Conservation (phyloP, 2,113 vertebrate genomes). For the Pyrgilauda ruficollis region DNA sequence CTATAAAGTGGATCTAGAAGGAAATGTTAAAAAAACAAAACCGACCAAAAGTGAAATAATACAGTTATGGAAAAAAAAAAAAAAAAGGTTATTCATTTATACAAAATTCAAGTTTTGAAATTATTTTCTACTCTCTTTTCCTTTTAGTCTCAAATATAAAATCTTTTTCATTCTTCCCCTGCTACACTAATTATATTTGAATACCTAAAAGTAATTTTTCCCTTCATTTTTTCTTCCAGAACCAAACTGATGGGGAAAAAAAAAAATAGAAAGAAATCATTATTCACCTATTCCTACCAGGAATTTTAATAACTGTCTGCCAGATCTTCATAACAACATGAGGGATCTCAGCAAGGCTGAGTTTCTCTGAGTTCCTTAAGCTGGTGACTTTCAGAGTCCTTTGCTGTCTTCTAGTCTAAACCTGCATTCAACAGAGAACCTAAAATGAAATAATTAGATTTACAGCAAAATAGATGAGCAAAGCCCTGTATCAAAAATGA, state of each 20-base stretch:
- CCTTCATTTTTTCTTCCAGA: background rate
- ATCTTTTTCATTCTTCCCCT: background rate
- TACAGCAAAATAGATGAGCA: background rate
- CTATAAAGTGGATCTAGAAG: background rate
- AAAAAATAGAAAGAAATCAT: background rate
- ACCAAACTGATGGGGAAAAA: background rate
- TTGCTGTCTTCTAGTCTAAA: conserved; percentile 31
- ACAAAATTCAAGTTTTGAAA: background rate
- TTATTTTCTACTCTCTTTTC: background rate
- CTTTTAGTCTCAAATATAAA: background rate
- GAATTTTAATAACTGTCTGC: conserved; percentile 45
- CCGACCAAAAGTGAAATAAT: background rate
- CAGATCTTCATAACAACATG: conserved; percentile 38
- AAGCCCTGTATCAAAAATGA: background rate
- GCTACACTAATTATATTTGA: background rate
- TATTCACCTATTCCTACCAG: background rate
- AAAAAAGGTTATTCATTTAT: background rate
- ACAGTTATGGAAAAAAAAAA: background rate
- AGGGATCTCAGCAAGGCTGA: conserved; percentile 40
- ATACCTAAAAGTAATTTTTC: background rate
- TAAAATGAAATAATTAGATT: background rate
- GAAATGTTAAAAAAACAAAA: background rate
- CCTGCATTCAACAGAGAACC: conserved; percentile 3
- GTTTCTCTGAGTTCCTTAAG: conserved; percentile 6
- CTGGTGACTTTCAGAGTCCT: background rate